phyloP scores from a whole-genome alignment of 2,888 invertebrate genomes.

The Protodeltote pygarga region DNA sequence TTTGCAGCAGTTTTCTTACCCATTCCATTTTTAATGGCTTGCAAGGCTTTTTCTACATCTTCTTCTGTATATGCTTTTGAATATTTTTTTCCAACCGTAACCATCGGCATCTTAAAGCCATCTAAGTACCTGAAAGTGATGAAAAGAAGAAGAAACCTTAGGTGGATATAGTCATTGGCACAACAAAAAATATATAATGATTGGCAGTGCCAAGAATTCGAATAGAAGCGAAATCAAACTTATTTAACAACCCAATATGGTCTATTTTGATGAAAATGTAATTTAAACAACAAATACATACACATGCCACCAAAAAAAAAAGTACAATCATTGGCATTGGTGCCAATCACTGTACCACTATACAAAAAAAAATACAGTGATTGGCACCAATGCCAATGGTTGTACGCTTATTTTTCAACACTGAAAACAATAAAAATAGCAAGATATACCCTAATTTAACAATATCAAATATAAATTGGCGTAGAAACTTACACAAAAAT shows the following conservation, averaged over 20 bases:
- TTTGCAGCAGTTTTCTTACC: conserved; percentile 39
- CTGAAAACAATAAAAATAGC: conserved; percentile 29
- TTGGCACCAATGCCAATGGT: conserved; percentile 22
- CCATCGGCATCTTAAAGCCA: conserved; percentile 27
- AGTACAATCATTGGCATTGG: conserved; percentile 28
- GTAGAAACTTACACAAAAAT: conserved; percentile 30
- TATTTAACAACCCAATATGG: conserved; percentile 29
- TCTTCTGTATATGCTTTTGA: conserved; percentile 25
- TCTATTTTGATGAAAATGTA: conserved; percentile 31
- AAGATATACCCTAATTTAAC: conserved; percentile 26
- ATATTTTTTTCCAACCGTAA: conserved; percentile 28
- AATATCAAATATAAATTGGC: conserved; percentile 26
- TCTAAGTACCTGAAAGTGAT: conserved; percentile 13
- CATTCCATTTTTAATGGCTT: conserved; percentile 41
- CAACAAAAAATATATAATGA: conserved; percentile 26
- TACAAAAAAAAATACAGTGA: conserved; percentile 29
- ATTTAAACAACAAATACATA: conserved; percentile 27
- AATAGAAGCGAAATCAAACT: conserved; percentile 27
- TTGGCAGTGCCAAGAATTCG: conserved; percentile 33
- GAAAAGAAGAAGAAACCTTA: conserved; percentile 21
- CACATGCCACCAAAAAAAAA: conserved; percentile 30
- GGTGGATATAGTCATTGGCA: conserved; percentile 37
- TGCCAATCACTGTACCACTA: conserved; percentile 20
- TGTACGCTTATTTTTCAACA: conserved; percentile 29
- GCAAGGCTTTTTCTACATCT: conserved; percentile 32